phyloP scores from a whole-genome alignment of 2,113 vertebrate species.

The Urocitellus parryii region DNA sequence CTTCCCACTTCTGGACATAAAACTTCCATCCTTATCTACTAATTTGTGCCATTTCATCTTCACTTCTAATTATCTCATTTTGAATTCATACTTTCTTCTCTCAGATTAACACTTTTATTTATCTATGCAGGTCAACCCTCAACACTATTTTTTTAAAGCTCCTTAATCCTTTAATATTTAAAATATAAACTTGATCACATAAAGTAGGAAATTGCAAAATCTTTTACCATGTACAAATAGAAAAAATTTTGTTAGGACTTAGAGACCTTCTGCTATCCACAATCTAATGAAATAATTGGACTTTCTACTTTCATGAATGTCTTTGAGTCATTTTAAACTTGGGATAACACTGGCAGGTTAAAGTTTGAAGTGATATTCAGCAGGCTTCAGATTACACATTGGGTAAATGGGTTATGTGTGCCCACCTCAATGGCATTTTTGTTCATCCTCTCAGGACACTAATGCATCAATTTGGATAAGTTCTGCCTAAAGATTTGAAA shows the following conservation, averaged over 20 bases:
- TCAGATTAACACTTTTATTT: constrained; percentile 76
- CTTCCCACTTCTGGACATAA: constrained; percentile 35
- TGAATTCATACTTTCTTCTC: constrained; percentile 68
- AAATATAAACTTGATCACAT: constrained; percentile 67
- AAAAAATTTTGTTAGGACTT: constrained; percentile 55
- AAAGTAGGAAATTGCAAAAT: constrained; percentile 68
- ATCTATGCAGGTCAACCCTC: constrained; percentile 68
- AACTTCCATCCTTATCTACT: constrained; percentile 55
- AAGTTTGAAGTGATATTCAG: constrained; percentile 71
- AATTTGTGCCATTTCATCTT: constrained; percentile 62
- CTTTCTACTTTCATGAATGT: constrained; percentile 18
- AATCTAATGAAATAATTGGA: constrained; percentile 60
- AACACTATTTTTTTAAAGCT: constrained; percentile 76
- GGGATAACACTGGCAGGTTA: constrained; percentile 59
- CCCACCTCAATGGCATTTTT: not conserved
- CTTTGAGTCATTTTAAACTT: constrained; percentile 71
- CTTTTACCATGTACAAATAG: constrained; percentile 43
- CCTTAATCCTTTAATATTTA: constrained; percentile 79
- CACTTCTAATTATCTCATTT: constrained; percentile 79
- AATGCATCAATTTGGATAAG: not conserved
- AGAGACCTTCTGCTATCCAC: constrained; percentile 60
- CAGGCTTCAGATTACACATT: constrained; percentile 66
- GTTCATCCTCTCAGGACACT: not conserved
- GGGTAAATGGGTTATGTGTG: not conserved
- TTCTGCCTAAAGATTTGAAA: not conserved